These are phyloP conservation scores for Rhombomys opimus DNA, from an alignment of 2,113 vertebrate genomes.

Conservation along the genomic window DNA sequence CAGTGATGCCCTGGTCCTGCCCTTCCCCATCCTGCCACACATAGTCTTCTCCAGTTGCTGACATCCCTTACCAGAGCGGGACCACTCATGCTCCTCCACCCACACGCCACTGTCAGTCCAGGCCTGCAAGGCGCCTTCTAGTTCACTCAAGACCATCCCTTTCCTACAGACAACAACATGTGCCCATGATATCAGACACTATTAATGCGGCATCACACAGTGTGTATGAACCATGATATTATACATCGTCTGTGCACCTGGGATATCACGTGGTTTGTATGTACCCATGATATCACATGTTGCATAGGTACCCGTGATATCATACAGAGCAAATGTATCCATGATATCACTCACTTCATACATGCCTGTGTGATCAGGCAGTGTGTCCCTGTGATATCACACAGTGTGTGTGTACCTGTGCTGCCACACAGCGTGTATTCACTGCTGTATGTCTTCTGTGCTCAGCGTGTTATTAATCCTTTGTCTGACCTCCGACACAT, in stretches of 20 bases:
- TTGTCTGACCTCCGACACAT: rapidly evolving
- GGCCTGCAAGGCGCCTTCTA: neutral
- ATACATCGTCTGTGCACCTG: too few species aligned
- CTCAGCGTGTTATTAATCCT: neutral
- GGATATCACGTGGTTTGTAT: neutral
- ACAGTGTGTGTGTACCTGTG: neutral
- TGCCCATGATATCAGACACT: neutral
- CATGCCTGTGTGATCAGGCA: neutral
- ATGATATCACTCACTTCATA: too few species aligned
- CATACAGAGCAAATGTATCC: neutral
- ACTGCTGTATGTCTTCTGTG: neutral
- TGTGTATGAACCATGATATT: neutral
- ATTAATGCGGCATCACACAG: neutral
- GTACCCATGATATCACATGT: neutral
- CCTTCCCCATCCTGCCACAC: too few species aligned
- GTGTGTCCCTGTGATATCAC: neutral
- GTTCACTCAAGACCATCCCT: neutral
- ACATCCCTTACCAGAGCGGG: neutral
- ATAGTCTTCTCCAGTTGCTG: neutral
- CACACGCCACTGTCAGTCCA: neutral
- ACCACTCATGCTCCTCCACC: neutral
- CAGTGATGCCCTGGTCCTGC: neutral
- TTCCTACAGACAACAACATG: neutral
- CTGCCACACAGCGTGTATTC: neutral
- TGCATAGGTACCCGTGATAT: too few species aligned